Evolutionary conservation across 2,113 vertebrate genomes (phyloP).

Genomic region (Myotis yumanensis): DNA sequence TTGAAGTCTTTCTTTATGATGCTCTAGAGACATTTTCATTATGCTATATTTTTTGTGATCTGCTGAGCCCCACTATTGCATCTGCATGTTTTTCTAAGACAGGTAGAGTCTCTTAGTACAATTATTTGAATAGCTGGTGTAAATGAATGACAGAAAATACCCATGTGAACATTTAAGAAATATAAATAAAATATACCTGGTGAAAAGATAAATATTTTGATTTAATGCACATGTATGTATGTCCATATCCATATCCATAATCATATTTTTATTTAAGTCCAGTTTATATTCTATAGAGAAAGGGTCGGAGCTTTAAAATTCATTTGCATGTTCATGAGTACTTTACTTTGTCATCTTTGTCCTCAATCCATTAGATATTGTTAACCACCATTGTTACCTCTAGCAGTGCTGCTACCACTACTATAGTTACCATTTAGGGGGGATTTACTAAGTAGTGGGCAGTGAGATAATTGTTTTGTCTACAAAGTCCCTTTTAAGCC

Average conservation of each 20-base stretch:
- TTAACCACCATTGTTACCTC: not conserved
- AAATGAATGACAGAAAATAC: constrained; percentile 6
- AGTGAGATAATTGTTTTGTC: not conserved
- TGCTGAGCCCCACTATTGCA: not conserved
- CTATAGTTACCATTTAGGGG: not conserved
- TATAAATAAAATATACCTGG: constrained; percentile 31
- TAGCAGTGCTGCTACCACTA: not conserved
- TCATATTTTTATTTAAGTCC: constrained; percentile 6
- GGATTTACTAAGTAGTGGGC: not conserved
- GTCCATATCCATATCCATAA: not conserved
- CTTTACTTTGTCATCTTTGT: not conserved
- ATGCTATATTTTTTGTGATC: constrained; percentile 59
- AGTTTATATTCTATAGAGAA: not conserved
- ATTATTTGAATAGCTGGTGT: constrained; percentile 30
- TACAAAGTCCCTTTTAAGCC: not conserved
- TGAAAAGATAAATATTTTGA: constrained; percentile 38
- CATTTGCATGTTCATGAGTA: not conserved
- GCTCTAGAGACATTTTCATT: constrained; percentile 71
- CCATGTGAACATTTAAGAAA: constrained; percentile 9
- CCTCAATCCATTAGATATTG: not conserved
- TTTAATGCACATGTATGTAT: not conserved
- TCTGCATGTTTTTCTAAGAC: constrained; percentile 38
- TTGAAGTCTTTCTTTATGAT: constrained; percentile 69
- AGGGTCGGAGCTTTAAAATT: not conserved
- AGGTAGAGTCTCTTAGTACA: constrained; percentile 27